phyloP scores from a whole-genome alignment of 2,888 invertebrate species.

The Minunthozetes semirufus region DNA sequence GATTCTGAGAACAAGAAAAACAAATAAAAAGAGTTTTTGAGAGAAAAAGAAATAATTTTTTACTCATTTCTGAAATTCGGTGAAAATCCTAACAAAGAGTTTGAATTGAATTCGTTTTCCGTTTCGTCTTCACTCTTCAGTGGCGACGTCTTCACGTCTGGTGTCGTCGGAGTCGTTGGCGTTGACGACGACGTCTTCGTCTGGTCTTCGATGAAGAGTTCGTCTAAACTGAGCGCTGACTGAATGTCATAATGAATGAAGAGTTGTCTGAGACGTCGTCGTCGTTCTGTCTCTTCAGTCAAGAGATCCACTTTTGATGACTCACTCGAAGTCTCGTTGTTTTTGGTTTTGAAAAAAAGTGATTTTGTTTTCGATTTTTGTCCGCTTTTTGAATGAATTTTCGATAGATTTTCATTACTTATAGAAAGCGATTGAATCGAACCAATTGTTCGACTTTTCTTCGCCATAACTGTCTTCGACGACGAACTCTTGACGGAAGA shows the following conservation, averaged over 20 bases:
- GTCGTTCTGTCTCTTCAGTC: neutral
- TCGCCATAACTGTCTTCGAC: neutral
- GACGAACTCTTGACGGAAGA: neutral
- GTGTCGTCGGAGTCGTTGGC: neutral
- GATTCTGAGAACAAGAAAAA: neutral
- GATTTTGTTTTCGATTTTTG: slow-evolving; percentile 8
- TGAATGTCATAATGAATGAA: slow-evolving; percentile 17
- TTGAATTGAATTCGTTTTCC: neutral
- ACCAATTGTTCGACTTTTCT: neutral
- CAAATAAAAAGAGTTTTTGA: neutral
- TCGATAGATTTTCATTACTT: neutral
- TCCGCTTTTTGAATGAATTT: no score
- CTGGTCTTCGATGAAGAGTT: neutral
- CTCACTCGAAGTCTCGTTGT: neutral
- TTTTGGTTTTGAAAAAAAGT: neutral
- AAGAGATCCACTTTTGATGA: neutral
- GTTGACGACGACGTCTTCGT: neutral
- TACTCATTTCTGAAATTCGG: slow-evolving; percentile 5
- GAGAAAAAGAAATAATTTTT: neutral
- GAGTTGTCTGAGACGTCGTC: slow-evolving; percentile 4
- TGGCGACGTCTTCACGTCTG: neutral
- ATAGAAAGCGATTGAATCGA: neutral
- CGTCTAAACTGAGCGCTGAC: neutral
- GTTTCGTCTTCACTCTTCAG: neutral
- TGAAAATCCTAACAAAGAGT: slow-evolving; percentile 4